Base-by-base conservation (phyloP, 1,140 invertebrate genomes). In the Drosophila ficusphila region DNA sequence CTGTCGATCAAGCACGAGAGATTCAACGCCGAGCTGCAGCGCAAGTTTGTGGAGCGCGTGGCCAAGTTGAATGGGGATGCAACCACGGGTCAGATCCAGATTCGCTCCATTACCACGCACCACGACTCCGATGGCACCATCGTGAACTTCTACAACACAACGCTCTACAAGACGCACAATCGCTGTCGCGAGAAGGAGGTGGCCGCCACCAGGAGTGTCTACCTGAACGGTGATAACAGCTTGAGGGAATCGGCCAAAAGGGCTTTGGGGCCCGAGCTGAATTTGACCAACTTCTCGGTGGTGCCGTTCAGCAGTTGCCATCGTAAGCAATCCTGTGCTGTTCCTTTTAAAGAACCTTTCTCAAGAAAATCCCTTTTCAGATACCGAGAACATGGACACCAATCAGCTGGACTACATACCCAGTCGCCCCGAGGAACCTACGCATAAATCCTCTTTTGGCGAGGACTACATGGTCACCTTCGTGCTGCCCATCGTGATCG, bases 401-500 rank as follows among this genome's bases (percentile, higher is more conserved):
- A 75, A 58, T 8, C 77, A 73, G 34, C 76, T 70, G n/a, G 90
- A 91, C 12, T 73, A 58, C 54, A 56, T 85, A 25, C 88, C 90
- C 0, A 69, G 74, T 4, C 68, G 86, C 78, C 2, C 74, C 21
- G 92, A 94, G 27, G 93, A 94, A 41, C 93, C 93, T n/a, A 92
- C 85, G 1, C 91, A 91, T 0, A 90, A 93, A 12, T 91, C 92
- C 3, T 68, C 83, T 0, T 92, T 92, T 25, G 92, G 92, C n/a
- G 95, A 96, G 36, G 96, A 97, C 72, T 97, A 98, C 86, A 23
- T 91, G 64, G 93, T 97, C n/a, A 98, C 97, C 0, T 97, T 97
- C 64, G 95, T 99, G 9, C 93, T 98, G 36, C 97, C 97, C 0
- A 96, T 96, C 0, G 94, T 98, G 12, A 97, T 99, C 6, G 97